Evolutionary conservation across 2,888 invertebrate genomes (phyloP).

Genomic region (Cinara cedri): DNA sequence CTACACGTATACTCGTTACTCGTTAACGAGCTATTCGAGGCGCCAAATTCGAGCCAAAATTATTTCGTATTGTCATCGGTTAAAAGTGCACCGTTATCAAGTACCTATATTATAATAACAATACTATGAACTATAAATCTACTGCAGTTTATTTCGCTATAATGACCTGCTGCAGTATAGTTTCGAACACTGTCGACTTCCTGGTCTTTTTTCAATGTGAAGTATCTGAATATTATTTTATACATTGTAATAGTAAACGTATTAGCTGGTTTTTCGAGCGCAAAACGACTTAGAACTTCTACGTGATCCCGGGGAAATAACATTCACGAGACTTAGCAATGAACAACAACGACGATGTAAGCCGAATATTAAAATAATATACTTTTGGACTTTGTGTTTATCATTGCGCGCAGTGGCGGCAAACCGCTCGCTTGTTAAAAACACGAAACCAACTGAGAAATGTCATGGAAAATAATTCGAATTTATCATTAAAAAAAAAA

Average conservation of each 20-base stretch:
- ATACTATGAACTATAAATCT: background rate
- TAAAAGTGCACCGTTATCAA: background rate
- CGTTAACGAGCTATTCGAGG: too few relatives aligned
- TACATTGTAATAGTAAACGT: too few relatives aligned
- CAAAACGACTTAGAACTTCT: background rate
- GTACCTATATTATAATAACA: too few relatives aligned
- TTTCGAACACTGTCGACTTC: conserved; percentile 32
- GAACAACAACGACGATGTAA: background rate
- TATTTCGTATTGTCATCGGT: background rate
- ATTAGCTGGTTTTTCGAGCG: background rate
- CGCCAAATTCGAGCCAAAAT: background rate
- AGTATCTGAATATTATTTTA: background rate
- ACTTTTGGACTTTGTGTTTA: background rate
- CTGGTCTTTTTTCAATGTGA: conserved; percentile 12
- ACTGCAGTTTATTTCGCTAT: conserved; percentile 5
- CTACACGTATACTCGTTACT: too few relatives aligned
- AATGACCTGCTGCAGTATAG: background rate
- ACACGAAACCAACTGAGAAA: background rate
- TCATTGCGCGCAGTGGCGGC: background rate
- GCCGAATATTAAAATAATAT: background rate
- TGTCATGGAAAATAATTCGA: background rate
- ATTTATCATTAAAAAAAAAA: background rate
- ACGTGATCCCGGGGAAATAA: background rate
- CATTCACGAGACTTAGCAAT: background rate
- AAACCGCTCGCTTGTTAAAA: background rate